phyloP scores from a whole-genome alignment of 2,888 invertebrate genomes.

The Amiota communis region DNA sequence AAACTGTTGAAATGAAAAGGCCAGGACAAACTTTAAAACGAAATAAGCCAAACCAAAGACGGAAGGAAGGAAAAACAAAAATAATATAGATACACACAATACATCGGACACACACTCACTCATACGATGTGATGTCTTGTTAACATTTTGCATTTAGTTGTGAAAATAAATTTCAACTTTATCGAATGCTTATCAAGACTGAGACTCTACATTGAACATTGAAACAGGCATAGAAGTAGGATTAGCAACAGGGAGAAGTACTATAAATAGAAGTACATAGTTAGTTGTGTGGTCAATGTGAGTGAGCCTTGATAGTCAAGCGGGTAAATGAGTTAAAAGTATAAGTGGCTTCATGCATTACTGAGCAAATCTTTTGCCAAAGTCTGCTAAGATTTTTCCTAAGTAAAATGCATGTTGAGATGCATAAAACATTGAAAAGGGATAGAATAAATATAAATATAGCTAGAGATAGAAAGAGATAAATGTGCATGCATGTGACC shows the following conservation, averaged over 20 bases:
- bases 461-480: neutral
- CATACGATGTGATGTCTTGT: neutral
- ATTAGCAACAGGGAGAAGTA: neutral
- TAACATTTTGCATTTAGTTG: constrained; percentile 11
- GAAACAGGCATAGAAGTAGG: neutral
- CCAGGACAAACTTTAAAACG: too few relatives aligned
- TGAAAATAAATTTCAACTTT: constrained; percentile 4
- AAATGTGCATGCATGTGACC: too few relatives aligned
- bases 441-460: neutral
- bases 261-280: neutral
- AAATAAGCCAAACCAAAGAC: too few relatives aligned
- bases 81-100: too few relatives aligned
- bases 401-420: too few relatives aligned
- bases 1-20: too few relatives aligned
- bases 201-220: neutral
- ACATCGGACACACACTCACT: too few relatives aligned
- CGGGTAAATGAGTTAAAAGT: constrained; percentile 7
- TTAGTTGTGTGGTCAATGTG: too few relatives aligned
- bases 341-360: constrained; percentile 12
- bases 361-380: too few relatives aligned
- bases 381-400: too few relatives aligned
- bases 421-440: too few relatives aligned
- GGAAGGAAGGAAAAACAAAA: too few relatives aligned
- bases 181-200: neutral
- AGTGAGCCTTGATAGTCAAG: neutral